A percentile compares a stretch with the other conserved stretches of the same genome.
Conservation (phyloP, 2,113 vertebrate genomes). For the Halichoeres trimaculatus region DNA sequence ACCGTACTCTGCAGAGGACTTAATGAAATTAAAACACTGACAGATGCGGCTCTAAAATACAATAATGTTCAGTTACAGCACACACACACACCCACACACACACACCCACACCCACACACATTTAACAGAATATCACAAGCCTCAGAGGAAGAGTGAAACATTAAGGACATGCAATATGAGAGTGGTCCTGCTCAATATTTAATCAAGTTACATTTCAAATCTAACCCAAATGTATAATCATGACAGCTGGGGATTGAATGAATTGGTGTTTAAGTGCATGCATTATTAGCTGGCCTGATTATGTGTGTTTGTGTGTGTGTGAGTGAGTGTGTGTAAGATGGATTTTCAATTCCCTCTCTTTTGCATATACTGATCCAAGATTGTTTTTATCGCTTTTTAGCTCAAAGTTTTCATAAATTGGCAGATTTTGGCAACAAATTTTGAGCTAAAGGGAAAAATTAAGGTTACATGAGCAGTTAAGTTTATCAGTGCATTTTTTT, state of each 20-base stretch:
- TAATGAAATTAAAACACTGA: constrained; percentile 46
- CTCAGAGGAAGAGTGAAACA: constrained; percentile 79
- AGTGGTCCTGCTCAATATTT: constrained; percentile 79
- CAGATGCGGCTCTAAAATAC: constrained; percentile 51
- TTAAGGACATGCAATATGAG: constrained; percentile 74
- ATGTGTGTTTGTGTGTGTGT: constrained; percentile 36
- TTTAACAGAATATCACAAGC: constrained; percentile 53
- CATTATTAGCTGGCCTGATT: constrained; percentile 62
- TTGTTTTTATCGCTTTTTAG: too few species aligned
- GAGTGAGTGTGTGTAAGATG: neutral
- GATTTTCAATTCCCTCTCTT: too few species aligned
- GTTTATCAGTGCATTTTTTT: too few species aligned
- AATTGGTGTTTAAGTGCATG: constrained; percentile 74
- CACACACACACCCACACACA: constrained; percentile 13
- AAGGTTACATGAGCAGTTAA: neutral
- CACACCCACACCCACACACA: constrained; percentile 17
- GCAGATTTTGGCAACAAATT: neutral
- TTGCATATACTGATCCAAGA: too few species aligned
- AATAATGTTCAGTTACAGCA: constrained; percentile 41
- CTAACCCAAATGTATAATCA: constrained; percentile 79
- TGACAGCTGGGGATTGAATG: constrained; percentile 71
- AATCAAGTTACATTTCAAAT: constrained; percentile 81
- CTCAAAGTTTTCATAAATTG: constrained; percentile 7
- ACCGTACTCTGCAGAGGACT: constrained; percentile 20
- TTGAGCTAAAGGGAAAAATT: neutral